Conservation (phyloP, 1,140 invertebrate genomes). For the Gryllus bimaculatus region DNA sequence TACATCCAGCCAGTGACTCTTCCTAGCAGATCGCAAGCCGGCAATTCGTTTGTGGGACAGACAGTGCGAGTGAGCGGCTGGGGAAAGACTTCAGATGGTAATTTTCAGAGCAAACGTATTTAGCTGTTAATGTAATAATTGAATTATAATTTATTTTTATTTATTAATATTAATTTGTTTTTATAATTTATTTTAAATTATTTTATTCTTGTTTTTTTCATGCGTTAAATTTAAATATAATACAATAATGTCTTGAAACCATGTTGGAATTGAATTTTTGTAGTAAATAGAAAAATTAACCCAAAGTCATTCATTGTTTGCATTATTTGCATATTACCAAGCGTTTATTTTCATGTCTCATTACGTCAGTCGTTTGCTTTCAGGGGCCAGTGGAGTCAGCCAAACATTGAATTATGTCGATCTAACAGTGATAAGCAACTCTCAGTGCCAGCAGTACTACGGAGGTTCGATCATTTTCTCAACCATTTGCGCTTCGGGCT, state of each 20-base stretch:
- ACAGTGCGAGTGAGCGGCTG: slow-evolving; percentile 16
- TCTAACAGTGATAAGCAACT: slow-evolving; percentile 15
- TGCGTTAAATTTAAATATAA: neutral
- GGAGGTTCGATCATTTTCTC: neutral
- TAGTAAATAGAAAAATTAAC: slow-evolving; percentile 11
- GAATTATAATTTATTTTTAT: too few species aligned
- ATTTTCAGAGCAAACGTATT: neutral
- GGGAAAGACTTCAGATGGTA: slow-evolving; percentile 22
- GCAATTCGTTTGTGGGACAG: neutral
- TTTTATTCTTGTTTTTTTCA: too few species aligned
- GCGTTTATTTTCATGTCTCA: too few species aligned
- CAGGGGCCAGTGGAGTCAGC: slow-evolving; percentile 12
- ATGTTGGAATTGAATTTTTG: neutral
- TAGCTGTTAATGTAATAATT: neutral
- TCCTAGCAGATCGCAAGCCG: neutral
- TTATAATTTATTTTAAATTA: too few species aligned
- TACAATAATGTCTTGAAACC: neutral
- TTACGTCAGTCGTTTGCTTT: neutral
- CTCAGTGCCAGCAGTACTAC: slow-evolving; percentile 12
- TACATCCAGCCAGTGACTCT: slow-evolving; percentile 12
- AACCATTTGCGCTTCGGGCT: slow-evolving; percentile 10
- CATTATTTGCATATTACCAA: neutral
- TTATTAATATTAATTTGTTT: too few species aligned
- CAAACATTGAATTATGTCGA: neutral
- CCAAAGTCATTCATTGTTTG: neutral